phyloP scores from a whole-genome alignment of 23 tunicate genomes.

The Trididemnum miniatum region DNA sequence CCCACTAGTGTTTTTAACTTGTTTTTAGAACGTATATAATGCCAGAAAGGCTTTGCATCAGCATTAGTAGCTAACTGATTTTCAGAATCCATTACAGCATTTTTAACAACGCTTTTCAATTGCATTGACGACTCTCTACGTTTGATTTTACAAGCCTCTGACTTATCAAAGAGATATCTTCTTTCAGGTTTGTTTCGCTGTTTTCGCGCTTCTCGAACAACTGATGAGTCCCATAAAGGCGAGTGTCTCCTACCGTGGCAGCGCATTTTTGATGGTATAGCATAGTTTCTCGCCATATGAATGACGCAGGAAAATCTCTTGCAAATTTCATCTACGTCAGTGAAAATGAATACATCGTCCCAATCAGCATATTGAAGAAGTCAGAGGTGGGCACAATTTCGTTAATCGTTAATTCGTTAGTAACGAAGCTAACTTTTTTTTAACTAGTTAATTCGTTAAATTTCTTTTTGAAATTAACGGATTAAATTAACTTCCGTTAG shows the following conservation, averaged over 20 bases:
- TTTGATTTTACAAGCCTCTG: background rate
- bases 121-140: background rate
- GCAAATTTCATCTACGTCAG: background rate
- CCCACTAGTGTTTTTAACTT: background rate
- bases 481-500: too few relatives aligned
- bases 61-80: background rate
- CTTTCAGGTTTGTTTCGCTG: background rate
- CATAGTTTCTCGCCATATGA: background rate
- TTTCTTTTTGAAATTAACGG: too few relatives aligned
- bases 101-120: background rate
- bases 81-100: background rate
- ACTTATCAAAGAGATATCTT: background rate
- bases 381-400: too few relatives aligned
- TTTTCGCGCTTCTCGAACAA: background rate
- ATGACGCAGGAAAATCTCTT: background rate
- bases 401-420: too few relatives aligned
- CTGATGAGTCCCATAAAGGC: background rate
- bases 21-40: background rate
- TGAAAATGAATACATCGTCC: background rate
- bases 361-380: background rate
- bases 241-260: background rate
- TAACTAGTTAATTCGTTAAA: too few relatives aligned
- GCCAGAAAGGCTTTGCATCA: background rate
- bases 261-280: background rate
- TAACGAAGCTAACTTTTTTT: too few relatives aligned